phyloP scores from a whole-genome alignment of 2,113 vertebrate species.

The Labeo catla region DNA sequence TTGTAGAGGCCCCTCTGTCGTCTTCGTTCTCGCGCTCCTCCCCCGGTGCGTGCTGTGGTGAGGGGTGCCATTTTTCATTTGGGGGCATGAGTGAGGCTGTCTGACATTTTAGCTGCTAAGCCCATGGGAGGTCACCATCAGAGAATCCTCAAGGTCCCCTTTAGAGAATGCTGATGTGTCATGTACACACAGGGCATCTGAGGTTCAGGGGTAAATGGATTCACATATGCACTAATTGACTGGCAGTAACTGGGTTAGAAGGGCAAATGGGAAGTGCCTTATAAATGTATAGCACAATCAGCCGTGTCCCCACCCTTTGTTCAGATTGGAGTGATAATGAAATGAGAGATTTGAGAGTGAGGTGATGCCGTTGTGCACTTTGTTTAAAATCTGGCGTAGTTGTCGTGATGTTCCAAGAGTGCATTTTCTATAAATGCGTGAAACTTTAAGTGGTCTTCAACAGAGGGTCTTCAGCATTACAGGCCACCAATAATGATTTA shows the following conservation, averaged over 20 bases:
- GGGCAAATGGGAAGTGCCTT: constrained; percentile 33
- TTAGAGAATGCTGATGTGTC: constrained; percentile 3
- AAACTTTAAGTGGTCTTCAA: too few relatives aligned
- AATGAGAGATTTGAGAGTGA: background rate
- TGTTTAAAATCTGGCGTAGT: background rate
- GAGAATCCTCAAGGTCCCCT: constrained; percentile 8
- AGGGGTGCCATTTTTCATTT: constrained; percentile 27
- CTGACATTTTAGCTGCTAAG: constrained; percentile 45
- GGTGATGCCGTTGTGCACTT: background rate
- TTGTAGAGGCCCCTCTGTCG: constrained; percentile 7
- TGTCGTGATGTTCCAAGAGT: background rate
- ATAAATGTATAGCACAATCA: constrained; percentile 36
- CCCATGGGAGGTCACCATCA: constrained; percentile 28
- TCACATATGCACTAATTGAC: constrained; percentile 33
- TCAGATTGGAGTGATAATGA: background rate
- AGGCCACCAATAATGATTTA: background rate
- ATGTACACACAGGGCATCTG: background rate
- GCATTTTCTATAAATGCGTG: background rate
- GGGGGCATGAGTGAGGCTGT: background rate
- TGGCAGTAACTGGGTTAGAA: constrained; percentile 35
- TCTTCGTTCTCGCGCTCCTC: background rate
- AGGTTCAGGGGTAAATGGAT: constrained; percentile 39
- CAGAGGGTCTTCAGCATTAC: too few relatives aligned
- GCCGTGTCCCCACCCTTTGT: background rate
- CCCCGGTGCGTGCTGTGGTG: background rate